Conservation (phyloP, 1,140 invertebrate genomes). For the Dendroctonus ponderosae region DNA sequence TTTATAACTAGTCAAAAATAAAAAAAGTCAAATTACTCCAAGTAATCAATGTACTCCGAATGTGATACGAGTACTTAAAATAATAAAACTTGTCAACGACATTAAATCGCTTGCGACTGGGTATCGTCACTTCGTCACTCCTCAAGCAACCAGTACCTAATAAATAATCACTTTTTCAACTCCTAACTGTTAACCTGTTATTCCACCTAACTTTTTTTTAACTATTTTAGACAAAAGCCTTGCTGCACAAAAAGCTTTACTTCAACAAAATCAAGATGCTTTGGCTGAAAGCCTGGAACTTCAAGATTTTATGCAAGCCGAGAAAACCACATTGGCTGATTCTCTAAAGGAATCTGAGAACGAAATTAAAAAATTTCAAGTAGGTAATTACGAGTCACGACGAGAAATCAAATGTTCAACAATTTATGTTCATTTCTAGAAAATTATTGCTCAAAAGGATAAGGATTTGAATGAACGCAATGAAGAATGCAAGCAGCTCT, state of each 20-base stretch:
- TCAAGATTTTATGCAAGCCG: slow-evolving; percentile 75
- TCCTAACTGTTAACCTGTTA: too few relatives aligned
- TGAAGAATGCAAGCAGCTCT: slow-evolving; percentile 75
- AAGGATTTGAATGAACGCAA: slow-evolving; percentile 60
- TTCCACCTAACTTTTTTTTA: background rate
- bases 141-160: too few relatives aligned
- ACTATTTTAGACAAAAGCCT: slow-evolving; percentile 60
- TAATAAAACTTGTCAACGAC: too few relatives aligned
- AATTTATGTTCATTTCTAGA: background rate
- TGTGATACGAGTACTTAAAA: too few relatives aligned
- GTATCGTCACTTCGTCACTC: too few relatives aligned
- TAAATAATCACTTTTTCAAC: too few relatives aligned
- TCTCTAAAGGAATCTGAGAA: slow-evolving; percentile 71
- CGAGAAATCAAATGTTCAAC: background rate
- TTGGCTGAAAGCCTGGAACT: slow-evolving; percentile 70
- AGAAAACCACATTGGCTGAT: slow-evolving; percentile 70
- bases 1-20: too few relatives aligned
- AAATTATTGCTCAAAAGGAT: slow-evolving; percentile 57
- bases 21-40: too few relatives aligned
- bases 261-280: slow-evolving; percentile 69
- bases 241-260: slow-evolving; percentile 62
- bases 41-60: too few relatives aligned
- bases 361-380: slow-evolving; percentile 59
- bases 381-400: slow-evolving; percentile 1
- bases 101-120: too few relatives aligned